Evolutionary conservation across 1,140 invertebrate genomes (phyloP).

Genomic region (Eriocheir sinensis): DNA sequence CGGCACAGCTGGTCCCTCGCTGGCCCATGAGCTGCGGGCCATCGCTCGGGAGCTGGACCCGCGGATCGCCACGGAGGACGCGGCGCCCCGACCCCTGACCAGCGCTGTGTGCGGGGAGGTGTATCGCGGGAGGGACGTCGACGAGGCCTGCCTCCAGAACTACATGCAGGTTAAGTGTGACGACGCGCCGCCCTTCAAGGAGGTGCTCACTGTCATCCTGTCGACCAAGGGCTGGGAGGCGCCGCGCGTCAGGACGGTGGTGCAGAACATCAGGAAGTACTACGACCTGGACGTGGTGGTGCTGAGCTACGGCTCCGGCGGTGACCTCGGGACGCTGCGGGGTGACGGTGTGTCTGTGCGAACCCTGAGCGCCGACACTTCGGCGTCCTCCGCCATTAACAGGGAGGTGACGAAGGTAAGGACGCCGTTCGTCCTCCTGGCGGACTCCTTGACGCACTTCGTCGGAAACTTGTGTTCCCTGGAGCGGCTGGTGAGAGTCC

Average conservation of each 20-base stretch:
- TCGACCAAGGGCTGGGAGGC: slow-evolving; percentile 54
- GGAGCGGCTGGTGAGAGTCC: slow-evolving; percentile 80
- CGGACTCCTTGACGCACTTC: slow-evolving; percentile 79
- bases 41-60: slow-evolving; percentile 51
- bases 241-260: slow-evolving; percentile 4
- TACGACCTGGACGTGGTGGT: slow-evolving; percentile 55
- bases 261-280: slow-evolving; percentile 35
- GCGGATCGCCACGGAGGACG: background rate
- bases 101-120: slow-evolving; percentile 44
- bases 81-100: too few relatives aligned
- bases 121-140: slow-evolving; percentile 23
- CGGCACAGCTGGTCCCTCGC: background rate
- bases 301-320: background rate
- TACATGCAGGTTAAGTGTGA: slow-evolving; percentile 33
- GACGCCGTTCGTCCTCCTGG: slow-evolving; percentile 80
- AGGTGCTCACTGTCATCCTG: slow-evolving; percentile 40
- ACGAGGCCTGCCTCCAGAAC: background rate
- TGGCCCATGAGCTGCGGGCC: slow-evolving; percentile 42
- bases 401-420: slow-evolving; percentile 68
- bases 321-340: background rate
- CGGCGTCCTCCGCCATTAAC: slow-evolving; percentile 77
- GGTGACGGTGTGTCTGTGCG: slow-evolving; percentile 25
- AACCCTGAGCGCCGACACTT: background rate
- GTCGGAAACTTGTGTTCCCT: slow-evolving; percentile 78
- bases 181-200: slow-evolving; percentile 34